Percentiles rank a stretch among this genome's conserved stretches.
Evolutionary conservation across 1,140 invertebrate species (phyloP).

Genomic region (Drosophila paulistorum): DNA sequence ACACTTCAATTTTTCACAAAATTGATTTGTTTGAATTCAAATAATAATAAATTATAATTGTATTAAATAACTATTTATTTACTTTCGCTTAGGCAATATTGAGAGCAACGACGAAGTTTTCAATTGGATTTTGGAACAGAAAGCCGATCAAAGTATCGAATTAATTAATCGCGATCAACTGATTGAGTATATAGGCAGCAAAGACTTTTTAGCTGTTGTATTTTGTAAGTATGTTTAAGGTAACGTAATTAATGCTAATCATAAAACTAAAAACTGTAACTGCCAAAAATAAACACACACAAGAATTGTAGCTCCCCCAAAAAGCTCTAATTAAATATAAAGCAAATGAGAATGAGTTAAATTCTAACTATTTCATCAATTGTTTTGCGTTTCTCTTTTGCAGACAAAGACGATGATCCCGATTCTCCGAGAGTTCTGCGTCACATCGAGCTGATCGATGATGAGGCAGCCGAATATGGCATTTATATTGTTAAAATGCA

Average conservation of each 20-base stretch:
- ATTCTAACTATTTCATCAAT: not conserved
- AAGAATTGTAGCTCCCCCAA: slow-evolving; percentile 4
- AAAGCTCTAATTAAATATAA: not conserved
- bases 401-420: slow-evolving; percentile 93
- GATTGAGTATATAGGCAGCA: slow-evolving; percentile 93
- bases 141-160: slow-evolving; percentile 96
- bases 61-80: not conserved
- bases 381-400: slow-evolving; percentile 31
- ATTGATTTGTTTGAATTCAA: no score
- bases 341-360: not conserved
- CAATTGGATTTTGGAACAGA: slow-evolving; percentile 95
- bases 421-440: slow-evolving; percentile 89
- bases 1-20: not conserved
- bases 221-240: slow-evolving; percentile 91
- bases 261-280: slow-evolving; percentile 82
- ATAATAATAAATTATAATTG: no score
- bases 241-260: slow-evolving; percentile 40
- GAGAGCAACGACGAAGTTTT: slow-evolving; percentile 93
- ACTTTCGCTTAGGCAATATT: slow-evolving; percentile 88
- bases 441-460: slow-evolving; percentile 95
- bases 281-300: slow-evolving; percentile 54
- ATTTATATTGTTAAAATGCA: slow-evolving; percentile 96
- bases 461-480: slow-evolving; percentile 95
- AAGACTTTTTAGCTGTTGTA: slow-evolving; percentile 95
- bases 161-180: slow-evolving; percentile 93